Evolutionary conservation across 1,140 invertebrate genomes (phyloP).

Genomic region (Bemisia tabaci): DNA sequence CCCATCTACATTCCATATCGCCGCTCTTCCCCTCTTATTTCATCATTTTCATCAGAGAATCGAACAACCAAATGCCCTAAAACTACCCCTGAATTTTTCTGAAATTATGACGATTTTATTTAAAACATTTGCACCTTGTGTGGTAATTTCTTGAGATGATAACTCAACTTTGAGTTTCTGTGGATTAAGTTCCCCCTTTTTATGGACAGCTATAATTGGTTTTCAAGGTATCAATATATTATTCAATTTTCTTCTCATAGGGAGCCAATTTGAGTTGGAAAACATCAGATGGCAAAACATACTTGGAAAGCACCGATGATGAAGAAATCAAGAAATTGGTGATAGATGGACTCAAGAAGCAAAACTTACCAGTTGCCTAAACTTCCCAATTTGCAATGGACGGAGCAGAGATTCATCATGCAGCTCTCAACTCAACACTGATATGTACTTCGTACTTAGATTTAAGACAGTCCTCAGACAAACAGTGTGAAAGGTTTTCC

Average conservation of each 20-base stretch:
- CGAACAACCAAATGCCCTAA: no score
- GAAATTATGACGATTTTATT: no score
- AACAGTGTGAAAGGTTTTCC: not conserved
- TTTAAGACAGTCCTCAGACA: not conserved
- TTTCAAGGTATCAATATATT: no score
- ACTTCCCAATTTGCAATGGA: constrained; percentile 6
- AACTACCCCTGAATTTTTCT: no score
- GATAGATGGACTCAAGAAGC: constrained; percentile 11
- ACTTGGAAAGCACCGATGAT: constrained; percentile 79
- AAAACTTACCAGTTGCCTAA: not conserved
- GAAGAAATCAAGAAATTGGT: constrained; percentile 75
- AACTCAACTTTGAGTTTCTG: no score
- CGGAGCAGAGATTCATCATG: not conserved
- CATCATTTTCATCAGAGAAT: no score
- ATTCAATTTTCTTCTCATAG: no score
- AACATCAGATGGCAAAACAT: constrained; percentile 73
- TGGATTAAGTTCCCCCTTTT: no score
- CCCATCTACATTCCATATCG: constrained; percentile 1
- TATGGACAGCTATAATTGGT: no score
- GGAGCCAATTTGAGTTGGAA: constrained; percentile 70
- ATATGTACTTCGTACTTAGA: not conserved
- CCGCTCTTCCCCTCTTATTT: not conserved
- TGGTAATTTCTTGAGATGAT: no score
- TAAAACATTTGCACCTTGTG: no score
- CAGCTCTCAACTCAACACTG: not conserved